Evolutionary conservation across 2,888 invertebrate genomes (phyloP).

Genomic region (Nowickia ferox): DNA sequence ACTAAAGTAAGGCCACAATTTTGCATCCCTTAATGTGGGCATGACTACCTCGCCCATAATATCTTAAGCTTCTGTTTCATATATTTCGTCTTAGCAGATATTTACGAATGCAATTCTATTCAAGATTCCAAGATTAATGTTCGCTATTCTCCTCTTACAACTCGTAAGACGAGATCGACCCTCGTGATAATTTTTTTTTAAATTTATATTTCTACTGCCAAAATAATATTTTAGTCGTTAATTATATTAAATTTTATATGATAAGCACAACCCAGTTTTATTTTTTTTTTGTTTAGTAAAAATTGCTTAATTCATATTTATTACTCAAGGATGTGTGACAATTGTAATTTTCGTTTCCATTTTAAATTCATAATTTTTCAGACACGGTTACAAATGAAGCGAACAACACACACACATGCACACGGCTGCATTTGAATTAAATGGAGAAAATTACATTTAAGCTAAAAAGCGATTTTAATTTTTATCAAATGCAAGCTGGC

Average conservation of each 20-base stretch:
- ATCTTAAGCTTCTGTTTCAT: too few relatives aligned
- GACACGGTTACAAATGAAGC: neutral
- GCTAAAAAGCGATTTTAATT: conserved; percentile 41
- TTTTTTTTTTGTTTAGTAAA: neutral
- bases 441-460: conserved; percentile 40
- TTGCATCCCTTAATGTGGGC: too few relatives aligned
- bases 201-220: too few relatives aligned
- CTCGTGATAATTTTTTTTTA: too few relatives aligned
- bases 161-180: too few relatives aligned
- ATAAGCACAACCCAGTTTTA: neutral
- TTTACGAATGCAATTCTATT: too few relatives aligned
- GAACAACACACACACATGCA: neutral
- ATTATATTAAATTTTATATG: neutral
- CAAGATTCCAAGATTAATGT: too few relatives aligned
- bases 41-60: too few relatives aligned
- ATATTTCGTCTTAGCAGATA: too few relatives aligned
- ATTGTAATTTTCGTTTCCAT: conserved; percentile 46
- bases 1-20: too few relatives aligned
- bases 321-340: conserved; percentile 42
- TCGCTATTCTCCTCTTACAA: too few relatives aligned
- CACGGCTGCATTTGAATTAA: conserved; percentile 1
- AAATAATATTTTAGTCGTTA: conserved; percentile 2
- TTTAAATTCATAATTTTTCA: conserved; percentile 46
- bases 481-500: conserved; percentile 10
- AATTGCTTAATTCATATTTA: conserved; percentile 42